These are phyloP conservation scores for Leptinotarsa texana DNA, from an alignment of 1,140 invertebrate species.

Conservation along the genomic window DNA sequence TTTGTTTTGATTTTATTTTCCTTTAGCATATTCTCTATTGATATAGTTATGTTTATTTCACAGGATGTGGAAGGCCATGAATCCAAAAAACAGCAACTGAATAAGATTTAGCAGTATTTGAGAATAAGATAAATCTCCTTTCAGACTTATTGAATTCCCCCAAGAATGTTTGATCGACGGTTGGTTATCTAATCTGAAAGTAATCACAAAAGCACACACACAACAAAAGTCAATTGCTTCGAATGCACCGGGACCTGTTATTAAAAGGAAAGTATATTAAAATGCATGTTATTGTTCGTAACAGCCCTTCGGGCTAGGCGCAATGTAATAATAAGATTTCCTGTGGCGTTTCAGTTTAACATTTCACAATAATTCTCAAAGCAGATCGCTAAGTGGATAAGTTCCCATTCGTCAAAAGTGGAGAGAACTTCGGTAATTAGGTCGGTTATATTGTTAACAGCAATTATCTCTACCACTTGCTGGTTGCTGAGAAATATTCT, in stretches of 20 bases:
- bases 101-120: no score
- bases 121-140: no score
- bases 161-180: neutral
- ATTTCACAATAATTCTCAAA: slow-evolving; percentile 15
- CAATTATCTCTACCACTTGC: slow-evolving; percentile 19
- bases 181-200: neutral
- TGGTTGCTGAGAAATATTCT: slow-evolving; percentile 1
- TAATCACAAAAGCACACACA: neutral
- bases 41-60: no score
- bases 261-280: slow-evolving; percentile 12
- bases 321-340: slow-evolving; percentile 13
- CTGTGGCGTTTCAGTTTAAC: slow-evolving; percentile 12
- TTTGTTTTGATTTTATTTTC: no score
- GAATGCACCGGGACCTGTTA: neutral
- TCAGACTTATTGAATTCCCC: no score
- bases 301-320: neutral
- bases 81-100: no score
- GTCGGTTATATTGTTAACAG: neutral
- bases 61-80: no score
- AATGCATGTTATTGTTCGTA: neutral
- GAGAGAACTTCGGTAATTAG: slow-evolving; percentile 12
- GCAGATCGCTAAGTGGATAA: slow-evolving; percentile 15
- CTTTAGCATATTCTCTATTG: no score
- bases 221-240: slow-evolving; percentile 16
- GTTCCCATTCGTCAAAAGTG: slow-evolving; percentile 13